Evolutionary conservation across 1,140 invertebrate species (phyloP), one percentile per base, ranked within the genome.

Genomic region (Zaprionus capensis): DNA sequence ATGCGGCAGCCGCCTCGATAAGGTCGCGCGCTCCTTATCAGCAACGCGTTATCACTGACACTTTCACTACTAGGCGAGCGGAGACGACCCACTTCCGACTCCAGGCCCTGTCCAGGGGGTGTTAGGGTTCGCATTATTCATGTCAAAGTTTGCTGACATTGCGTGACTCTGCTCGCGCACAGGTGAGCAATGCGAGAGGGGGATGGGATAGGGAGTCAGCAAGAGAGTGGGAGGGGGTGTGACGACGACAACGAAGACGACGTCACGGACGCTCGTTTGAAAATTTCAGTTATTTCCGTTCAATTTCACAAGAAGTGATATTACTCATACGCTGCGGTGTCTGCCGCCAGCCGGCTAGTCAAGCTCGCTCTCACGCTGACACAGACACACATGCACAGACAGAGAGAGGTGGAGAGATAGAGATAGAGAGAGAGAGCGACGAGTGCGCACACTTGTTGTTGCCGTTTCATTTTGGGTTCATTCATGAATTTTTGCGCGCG

Each of bases 201-300:
- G 15, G 71, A 11, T 15, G 9, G 15, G 31, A 2, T 6, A 6
- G 38, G 38, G 5, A 41, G 38, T 6, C 15, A n/a, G 67, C n/a
- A 14, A 17, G 20, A 31, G 12, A 22, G 38, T 0, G 20, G 6
- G 26, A 5, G 38, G 14, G 17, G 3, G 1, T 11, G 20, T 34
- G 41, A 49, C 12, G 38, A 38, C 15, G 34, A 12, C 69, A 26
- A 49, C 14, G 38, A 38, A 15, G 34, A 3, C 69, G 28, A 72
- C 74, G 74, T 72, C 74, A 72, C 57, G 36, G 28, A 49, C 34
- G 34, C 5, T 36, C 46, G 28, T 34, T 51, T 51, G 31, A 55
- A 80, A 85, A 91, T 91, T 90, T 90, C 65, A 87, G 82, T 81
- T 90, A 91, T 91, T 91, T 91, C 88, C 88, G 88, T 88, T 91